Evolutionary conservation across 2,888 invertebrate species (phyloP).

Genomic region (Catocala nupta): DNA sequence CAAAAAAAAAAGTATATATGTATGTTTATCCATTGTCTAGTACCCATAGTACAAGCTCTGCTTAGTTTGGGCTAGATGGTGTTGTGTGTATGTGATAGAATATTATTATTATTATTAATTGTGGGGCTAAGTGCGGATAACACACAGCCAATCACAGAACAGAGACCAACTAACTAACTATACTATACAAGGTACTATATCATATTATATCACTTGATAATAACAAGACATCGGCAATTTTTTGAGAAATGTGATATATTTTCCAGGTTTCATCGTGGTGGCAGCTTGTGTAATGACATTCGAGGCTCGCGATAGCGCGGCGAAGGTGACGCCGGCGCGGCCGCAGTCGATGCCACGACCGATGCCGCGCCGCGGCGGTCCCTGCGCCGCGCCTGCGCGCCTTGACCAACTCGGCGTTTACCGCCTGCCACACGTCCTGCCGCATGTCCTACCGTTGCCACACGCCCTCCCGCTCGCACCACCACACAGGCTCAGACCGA

Average conservation of each 20-base stretch:
- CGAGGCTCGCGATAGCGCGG: conserved; percentile 97
- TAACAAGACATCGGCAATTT: too few relatives aligned
- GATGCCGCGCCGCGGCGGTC: conserved; percentile 78
- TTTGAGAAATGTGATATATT: neutral
- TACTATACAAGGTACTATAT: too few relatives aligned
- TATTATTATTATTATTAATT: too few relatives aligned
- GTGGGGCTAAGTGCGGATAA: too few relatives aligned
- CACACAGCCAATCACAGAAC: too few relatives aligned
- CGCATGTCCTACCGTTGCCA: conserved; percentile 81
- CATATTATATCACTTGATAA: too few relatives aligned
- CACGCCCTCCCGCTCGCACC: conserved; percentile 57
- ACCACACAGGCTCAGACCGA: conserved; percentile 75
- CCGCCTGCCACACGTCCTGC: conserved; percentile 87
- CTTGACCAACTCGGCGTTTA: conserved; percentile 91
- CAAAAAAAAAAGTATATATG: too few relatives aligned
- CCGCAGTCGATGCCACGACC: conserved; percentile 85
- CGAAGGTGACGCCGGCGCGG: conserved; percentile 93
- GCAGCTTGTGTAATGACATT: conserved; percentile 99
- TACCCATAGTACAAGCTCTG: too few relatives aligned
- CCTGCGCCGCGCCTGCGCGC: conserved; percentile 84
- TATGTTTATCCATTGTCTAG: too few relatives aligned
- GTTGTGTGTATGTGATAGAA: too few relatives aligned
- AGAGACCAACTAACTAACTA: too few relatives aligned
- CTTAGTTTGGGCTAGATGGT: too few relatives aligned
- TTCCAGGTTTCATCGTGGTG: conserved; percentile 96